Evolutionary conservation across 1,140 invertebrate genomes (phyloP), one percentile per base, ranked within the genome.

Genomic region (Aphelinus atriplicis): DNA sequence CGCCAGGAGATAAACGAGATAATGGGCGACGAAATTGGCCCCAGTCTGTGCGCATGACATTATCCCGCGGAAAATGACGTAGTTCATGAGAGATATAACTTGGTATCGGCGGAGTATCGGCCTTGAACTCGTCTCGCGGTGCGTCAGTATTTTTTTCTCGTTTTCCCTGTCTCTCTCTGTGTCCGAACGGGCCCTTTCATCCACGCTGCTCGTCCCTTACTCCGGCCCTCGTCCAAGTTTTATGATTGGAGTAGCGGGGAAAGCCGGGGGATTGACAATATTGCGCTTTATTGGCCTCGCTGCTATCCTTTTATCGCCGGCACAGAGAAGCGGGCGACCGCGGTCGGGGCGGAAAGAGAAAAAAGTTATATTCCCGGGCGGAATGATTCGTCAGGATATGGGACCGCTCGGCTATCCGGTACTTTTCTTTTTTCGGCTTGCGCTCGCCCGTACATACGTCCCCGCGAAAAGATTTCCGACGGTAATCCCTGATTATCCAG

Each of bases 401-500:
- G 64, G 47, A 55, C 50, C 56, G 42, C 60, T 55, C 55, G 46
- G 53, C 66, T 48, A 55, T 43, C 10, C 63, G 67, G 56, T 43
- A 26, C 55, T 63, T 26, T 26, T 26, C 53, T 78, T 78, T 76
- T 26, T 26, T 26, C 26, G 26, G 26, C 26, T 78, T 78, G 64
- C 62, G 73, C 64, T 77, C 72, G 51, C 62, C 9, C 62, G 51
- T 70, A 51, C 71, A 77, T 75, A 43, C 64, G 2, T 47, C 46
- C 46, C 7, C 51, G 57, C 62, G 10, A 7, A 63, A 61, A 68
- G 47, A 72, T 75, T 68, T 53, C 60, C 68, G 53, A 51, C 51
- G 46, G 77, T 80, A 80, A 80, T 80, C 77, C 75, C 77, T 80
- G 78, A 80, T 80, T 80, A 80, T 80, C 75, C 75, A 77, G 70